Evolutionary conservation across 2,113 vertebrate species (phyloP).

Genomic region (Gila orcuttii): DNA sequence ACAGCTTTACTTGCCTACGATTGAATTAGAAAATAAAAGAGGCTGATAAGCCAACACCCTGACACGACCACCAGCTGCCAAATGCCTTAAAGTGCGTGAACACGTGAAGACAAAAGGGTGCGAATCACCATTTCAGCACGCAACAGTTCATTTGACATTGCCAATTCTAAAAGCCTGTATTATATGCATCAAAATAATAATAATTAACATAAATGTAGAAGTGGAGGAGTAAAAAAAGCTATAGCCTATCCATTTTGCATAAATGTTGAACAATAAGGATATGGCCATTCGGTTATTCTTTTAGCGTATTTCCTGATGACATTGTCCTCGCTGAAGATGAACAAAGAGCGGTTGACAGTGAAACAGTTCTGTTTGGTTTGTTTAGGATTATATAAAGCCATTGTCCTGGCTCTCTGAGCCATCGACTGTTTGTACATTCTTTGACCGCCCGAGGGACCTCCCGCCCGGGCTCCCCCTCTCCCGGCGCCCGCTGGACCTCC

Average conservation of each 20-base stretch:
- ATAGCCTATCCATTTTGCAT: not conserved
- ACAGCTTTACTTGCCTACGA: not conserved
- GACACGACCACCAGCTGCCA: conserved; percentile 29
- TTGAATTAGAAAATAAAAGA: conserved; percentile 25
- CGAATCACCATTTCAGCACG: not conserved
- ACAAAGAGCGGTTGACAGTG: conserved; percentile 98
- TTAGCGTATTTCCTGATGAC: conserved; percentile 98
- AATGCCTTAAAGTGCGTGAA: conserved; percentile 12
- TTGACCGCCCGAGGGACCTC: conserved; percentile 86
- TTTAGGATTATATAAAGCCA: conserved; percentile 99
- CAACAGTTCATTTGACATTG: not conserved
- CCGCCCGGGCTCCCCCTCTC: conserved; percentile 86
- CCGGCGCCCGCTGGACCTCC: conserved; percentile 81
- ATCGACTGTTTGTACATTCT: conserved; percentile 99
- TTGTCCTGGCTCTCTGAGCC: conserved; percentile 96
- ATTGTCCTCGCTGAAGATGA: conserved; percentile 99
- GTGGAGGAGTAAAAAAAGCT: not conserved
- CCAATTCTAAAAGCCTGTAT: not conserved
- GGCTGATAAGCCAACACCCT: conserved; percentile 40
- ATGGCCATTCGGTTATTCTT: conserved; percentile 99
- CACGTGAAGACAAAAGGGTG: conserved; percentile 21
- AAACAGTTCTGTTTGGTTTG: conserved; percentile 98
- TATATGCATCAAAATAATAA: not conserved
- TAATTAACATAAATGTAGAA: not conserved
- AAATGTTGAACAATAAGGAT: conserved; percentile 79